A percentile compares a stretch with the other conserved stretches of the same genome.
Evolutionary conservation across 2,888 invertebrate species (phyloP).

Genomic region (Monoplex corrugatus): DNA sequence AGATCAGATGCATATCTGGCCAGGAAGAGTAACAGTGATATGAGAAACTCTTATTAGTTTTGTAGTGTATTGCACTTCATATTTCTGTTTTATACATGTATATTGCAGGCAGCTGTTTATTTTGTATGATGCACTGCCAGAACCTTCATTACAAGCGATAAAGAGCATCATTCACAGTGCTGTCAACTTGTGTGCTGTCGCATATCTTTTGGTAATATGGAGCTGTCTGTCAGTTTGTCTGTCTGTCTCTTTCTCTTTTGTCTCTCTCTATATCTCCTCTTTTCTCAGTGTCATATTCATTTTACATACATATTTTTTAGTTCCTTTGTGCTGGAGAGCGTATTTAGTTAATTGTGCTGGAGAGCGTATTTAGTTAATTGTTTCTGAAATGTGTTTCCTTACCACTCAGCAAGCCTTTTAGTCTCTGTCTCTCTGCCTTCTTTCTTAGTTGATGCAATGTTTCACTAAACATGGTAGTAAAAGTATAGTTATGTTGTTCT

Average conservation of each 20-base stretch:
- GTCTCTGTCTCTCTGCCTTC: conserved; percentile 7
- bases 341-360: too few relatives aligned
- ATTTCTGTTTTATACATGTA: background rate
- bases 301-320: background rate
- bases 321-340: too few relatives aligned
- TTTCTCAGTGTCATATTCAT: background rate
- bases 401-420: too few relatives aligned
- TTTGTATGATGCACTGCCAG: conserved; percentile 94
- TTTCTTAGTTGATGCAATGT: background rate
- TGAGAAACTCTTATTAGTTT: too few relatives aligned
- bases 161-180: conserved; percentile 93
- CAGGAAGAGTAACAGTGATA: too few relatives aligned
- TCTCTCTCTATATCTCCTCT: background rate
- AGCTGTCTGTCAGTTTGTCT: background rate
- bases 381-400: too few relatives aligned
- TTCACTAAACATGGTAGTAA: background rate
- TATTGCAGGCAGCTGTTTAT: conserved; percentile 84
- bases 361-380: too few relatives aligned
- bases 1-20: too few relatives aligned
- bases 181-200: conserved; percentile 93
- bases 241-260: background rate
- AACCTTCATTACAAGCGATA: conserved; percentile 93
- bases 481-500: background rate
- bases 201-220: conserved; percentile 88
- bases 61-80: too few relatives aligned